Percentiles rank a stretch among this genome's conserved stretches.
phyloP scores from a whole-genome alignment of 2,888 invertebrate genomes.

The Adelognathus sp. region DNA sequence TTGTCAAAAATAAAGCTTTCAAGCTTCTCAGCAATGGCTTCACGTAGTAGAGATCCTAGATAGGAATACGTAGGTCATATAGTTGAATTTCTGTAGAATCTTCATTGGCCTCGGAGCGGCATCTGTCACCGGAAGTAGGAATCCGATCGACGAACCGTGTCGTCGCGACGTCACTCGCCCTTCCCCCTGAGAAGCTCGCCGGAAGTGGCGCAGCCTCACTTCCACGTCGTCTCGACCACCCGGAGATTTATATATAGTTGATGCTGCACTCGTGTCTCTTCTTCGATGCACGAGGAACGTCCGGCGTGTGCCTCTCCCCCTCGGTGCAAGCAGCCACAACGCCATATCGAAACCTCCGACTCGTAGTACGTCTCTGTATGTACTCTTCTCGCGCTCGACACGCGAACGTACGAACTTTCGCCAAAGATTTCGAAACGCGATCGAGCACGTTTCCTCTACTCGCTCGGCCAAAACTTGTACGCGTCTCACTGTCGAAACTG shows the following conservation, averaged over 20 bases:
- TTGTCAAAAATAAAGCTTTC: no score
- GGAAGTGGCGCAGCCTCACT: constrained; percentile 50
- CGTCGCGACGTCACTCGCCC: constrained; percentile 56
- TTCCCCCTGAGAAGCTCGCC: constrained; percentile 45
- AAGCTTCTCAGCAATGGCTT: no score
- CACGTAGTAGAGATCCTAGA: constrained; percentile 56
- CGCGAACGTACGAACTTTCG: constrained; percentile 47
- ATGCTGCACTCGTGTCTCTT: constrained; percentile 44
- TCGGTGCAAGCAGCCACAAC: constrained; percentile 23
- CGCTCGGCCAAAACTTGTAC: constrained; percentile 54
- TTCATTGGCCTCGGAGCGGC: constrained; percentile 47
- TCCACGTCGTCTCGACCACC: background rate
- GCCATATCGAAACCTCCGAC: constrained; percentile 8
- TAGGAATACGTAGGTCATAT: constrained; percentile 28
- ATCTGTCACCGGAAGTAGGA: constrained; percentile 65
- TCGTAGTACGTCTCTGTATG: constrained; percentile 23
- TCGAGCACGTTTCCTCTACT: constrained; percentile 48
- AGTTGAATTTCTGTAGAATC: constrained; percentile 48
- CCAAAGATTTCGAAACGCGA: constrained; percentile 49
- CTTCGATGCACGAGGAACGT: constrained; percentile 44
- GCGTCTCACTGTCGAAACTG: constrained; percentile 32
- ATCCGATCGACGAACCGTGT: constrained; percentile 65
- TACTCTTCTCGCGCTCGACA: background rate
- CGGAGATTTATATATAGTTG: constrained; percentile 12
- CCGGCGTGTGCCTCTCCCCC: constrained; percentile 23